Base-by-base conservation (phyloP, 2,797 vertebrate species). In the Malurus leucopterus region DNA sequence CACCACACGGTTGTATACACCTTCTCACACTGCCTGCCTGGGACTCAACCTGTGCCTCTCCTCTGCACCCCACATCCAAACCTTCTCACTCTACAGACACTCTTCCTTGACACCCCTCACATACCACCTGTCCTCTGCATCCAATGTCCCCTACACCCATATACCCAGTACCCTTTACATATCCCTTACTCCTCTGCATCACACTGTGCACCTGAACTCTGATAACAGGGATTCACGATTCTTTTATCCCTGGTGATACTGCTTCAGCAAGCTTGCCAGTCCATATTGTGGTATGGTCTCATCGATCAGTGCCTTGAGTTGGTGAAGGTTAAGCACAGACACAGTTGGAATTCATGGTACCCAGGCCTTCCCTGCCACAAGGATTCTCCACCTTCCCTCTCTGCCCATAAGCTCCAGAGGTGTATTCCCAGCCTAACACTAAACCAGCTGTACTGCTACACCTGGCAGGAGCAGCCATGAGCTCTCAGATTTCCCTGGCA, bases 271-370 rank as follows among this genome's bases (percentile, higher is more conserved):
- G 18, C 27, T 72, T 44, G 2, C 44, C 2, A 2, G 38, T 57
- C n/a, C 4, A 0, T 63, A 3, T 3, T 5, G 6, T 30, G 30
- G 41, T 40, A 38, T 41, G 43, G 34, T 58, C 41, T 76, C 6
- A 1, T 16, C 40, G 16, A 1, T 46, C 1, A 2, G 36, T 50
- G n/a, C 32, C 53, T 38, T 0, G 5, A 46, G 49, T 1, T 47
- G 49, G 20, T 59, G 41, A 57, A 49, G 51, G 32, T 46, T 65
- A 59, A 83, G 41, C 36, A 58, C 0, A 3, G 34, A 69, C 32
- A 32, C 15, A 10, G 10, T 0, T 26, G 30, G 67, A 38, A 30
- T 41, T 26, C 17, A 30, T 0, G 1, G 58, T 64, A 41, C n/a
- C 8, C n/a, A 64, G n/a, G 8, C 16, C 15, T 70, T 65, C 44